phyloP scores from a whole-genome alignment of 2,113 vertebrate genomes.

The Erythrolamprus reginae region DNA sequence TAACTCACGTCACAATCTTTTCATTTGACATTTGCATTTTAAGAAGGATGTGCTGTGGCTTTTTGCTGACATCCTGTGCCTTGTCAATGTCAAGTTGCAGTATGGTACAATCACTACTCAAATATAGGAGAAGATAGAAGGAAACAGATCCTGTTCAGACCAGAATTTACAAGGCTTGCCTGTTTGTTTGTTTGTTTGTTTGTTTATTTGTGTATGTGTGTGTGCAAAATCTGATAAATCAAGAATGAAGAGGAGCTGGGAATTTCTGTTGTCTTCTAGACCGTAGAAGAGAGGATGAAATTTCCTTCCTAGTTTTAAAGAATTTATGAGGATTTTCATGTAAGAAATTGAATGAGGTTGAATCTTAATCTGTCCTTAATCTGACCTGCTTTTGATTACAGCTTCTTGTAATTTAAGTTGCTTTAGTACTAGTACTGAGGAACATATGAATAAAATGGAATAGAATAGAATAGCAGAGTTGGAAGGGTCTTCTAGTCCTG shows the following conservation, averaged over 20 bases:
- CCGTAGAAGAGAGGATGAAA: neutral
- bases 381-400: neutral
- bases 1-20: slow-evolving; percentile 11
- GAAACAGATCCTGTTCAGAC: slow-evolving; percentile 5
- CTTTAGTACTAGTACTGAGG: neutral
- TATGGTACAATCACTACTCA: slow-evolving; percentile 34
- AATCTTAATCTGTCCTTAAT: neutral
- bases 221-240: slow-evolving; percentile 24
- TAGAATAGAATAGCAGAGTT: too few species aligned
- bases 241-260: neutral
- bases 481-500: too few species aligned
- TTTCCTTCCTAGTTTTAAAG: neutral
- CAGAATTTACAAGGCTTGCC: slow-evolving; percentile 52
- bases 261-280: slow-evolving; percentile 13
- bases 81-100: slow-evolving; percentile 35
- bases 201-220: slow-evolving; percentile 34
- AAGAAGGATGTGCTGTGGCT: slow-evolving; percentile 30
- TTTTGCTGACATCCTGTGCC: slow-evolving; percentile 31
- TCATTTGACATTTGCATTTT: slow-evolving; percentile 27
- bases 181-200: slow-evolving; percentile 39
- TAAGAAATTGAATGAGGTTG: neutral
- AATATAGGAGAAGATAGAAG: slow-evolving; percentile 23
- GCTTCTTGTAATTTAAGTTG: neutral
- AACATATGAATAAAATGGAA: neutral
- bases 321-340: neutral